phyloP scores from a whole-genome alignment of 2,113 vertebrate species.

The Machaerirhynchus nigripectus region DNA sequence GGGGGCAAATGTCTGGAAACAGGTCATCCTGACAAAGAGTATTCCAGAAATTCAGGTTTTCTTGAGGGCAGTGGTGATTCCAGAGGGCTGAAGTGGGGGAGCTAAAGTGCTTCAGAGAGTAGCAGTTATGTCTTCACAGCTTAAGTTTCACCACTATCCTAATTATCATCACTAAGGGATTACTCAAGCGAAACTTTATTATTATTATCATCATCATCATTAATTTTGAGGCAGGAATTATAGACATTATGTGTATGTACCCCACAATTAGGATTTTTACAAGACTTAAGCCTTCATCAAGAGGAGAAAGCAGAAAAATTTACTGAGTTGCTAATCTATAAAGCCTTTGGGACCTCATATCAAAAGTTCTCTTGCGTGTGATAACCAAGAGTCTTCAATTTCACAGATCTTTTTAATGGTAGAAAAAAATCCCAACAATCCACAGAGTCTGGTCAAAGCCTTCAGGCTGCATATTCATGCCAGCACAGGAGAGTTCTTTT shows the following conservation, averaged over 20 bases:
- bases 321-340: neutral
- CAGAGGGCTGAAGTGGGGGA: neutral
- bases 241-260: neutral
- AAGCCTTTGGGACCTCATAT: neutral
- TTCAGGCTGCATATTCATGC: neutral
- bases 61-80: neutral
- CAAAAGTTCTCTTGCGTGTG: neutral
- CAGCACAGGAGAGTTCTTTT: neutral
- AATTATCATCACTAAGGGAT: neutral
- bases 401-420: neutral
- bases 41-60: neutral
- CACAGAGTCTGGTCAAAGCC: neutral
- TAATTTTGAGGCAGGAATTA: neutral
- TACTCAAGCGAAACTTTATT: neutral
- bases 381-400: neutral
- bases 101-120: neutral
- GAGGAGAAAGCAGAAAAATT: neutral
- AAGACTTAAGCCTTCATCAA: neutral
- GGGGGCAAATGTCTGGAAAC: neutral
- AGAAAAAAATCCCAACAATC: neutral
- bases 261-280: neutral
- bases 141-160: neutral
- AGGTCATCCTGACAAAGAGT: neutral
- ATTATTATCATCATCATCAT: neutral
- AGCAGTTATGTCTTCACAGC: neutral